These are phyloP conservation scores for Characodon lateralis DNA, from an alignment of 2,797 vertebrate species.

Conservation along the genomic window DNA sequence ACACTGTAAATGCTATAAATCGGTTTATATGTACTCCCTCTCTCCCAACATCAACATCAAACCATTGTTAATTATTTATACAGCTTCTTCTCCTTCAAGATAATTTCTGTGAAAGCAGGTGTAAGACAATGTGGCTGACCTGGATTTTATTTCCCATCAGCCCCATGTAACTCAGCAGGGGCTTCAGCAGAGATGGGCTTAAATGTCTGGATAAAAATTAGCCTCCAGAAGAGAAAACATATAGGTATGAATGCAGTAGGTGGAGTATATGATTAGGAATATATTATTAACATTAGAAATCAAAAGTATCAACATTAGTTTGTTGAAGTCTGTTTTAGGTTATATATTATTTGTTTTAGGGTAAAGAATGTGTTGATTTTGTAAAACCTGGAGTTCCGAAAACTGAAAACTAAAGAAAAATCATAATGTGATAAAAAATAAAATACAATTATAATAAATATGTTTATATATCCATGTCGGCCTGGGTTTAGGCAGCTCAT, in stretches of 20 bases:
- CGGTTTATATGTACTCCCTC: conserved; percentile 31
- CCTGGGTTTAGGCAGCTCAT: not conserved
- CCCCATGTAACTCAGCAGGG: conserved; percentile 38
- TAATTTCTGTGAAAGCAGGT: conserved; percentile 51
- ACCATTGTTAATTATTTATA: conserved; percentile 59
- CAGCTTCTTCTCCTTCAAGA: conserved; percentile 27
- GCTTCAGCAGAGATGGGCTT: conserved; percentile 13
- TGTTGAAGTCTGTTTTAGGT: not conserved
- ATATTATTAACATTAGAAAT: not conserved
- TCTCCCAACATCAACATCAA: conserved; percentile 22
- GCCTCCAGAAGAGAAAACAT: conserved; percentile 2
- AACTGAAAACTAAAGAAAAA: no score
- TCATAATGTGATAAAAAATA: no score
- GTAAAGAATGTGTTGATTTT: no score
- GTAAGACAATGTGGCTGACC: conserved; percentile 38
- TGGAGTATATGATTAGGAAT: not conserved
- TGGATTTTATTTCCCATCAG: conserved; percentile 41
- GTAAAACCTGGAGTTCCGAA: no score
- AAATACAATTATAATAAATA: not conserved
- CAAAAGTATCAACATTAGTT: not conserved
- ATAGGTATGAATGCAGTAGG: not conserved
- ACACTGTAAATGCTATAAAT: no score
- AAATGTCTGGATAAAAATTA: conserved; percentile 17
- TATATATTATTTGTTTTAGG: not conserved
- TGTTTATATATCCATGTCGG: not conserved